Base-by-base conservation (phyloP, 2,797 vertebrate genomes). In the Danionella dracula region DNA sequence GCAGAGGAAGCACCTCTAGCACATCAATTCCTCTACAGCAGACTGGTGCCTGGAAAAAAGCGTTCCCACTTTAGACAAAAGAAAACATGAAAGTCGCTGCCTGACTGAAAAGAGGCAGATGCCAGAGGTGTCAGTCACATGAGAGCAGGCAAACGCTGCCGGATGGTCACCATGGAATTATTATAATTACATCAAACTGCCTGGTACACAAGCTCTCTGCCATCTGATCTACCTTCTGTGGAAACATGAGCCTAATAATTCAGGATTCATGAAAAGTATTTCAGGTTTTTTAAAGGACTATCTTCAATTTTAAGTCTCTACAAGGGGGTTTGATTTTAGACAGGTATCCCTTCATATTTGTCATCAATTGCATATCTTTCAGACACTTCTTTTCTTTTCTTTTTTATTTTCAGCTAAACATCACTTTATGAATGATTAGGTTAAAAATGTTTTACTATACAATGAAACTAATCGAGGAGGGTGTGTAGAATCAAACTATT, bases 131-230 rank as follows among this genome's bases (percentile, higher is more conserved):
- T 19, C 38, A 57, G 57, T 45, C 57, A 46, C 57, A 23, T 15
- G 9, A 12, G 46, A 4, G 32, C 41, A 37, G 46, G 20, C 31
- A 38, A 56, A 56, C 32, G 38, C 11, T 38, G 50, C 38, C 40
- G n/a, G 40, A 44, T 34, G 20, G 32, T 46, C 32, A 46, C 51
- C 41, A 31, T 38, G 41, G 41, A 29, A 49, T 66, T 66, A 49
- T 19, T 19, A 29, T 35, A 66, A 48, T 45, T 48, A 57, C 34
- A 49, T 48, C 32, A 49, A 11, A 20, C 50, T 46, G 19, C 42
- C 44, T 46, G 12, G 34, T 46, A 35, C 31, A 23, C 42, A 15
- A 37, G 57, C 31, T 23, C 57, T 12, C n/a, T 1, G 4, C 41
- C 8, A 37, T 66, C 49, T 45, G 50, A 55, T 65, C 29, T 23